Conservation (phyloP, 2,888 invertebrate species). For the Xestia xanthographa region DNA sequence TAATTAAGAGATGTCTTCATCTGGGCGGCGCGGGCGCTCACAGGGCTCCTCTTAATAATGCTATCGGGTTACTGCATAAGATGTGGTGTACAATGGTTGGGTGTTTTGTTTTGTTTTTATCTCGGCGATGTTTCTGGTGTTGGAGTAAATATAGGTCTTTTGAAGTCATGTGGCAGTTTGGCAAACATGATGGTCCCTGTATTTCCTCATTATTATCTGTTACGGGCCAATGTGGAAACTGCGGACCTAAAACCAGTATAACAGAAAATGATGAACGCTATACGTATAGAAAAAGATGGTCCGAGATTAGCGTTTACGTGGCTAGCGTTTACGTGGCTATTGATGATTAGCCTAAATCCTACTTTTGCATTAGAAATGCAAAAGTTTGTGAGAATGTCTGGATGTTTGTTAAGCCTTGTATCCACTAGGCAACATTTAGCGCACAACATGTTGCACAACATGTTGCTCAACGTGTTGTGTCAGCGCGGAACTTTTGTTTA, state of each 20-base stretch:
- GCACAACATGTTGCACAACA: no score
- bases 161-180: slow-evolving; percentile 18
- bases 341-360: neutral
- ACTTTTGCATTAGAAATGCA: no score
- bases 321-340: neutral
- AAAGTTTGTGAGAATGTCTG: no score
- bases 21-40: slow-evolving; percentile 55
- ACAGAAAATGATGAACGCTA: neutral
- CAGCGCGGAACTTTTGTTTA: no score
- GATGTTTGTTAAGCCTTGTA: no score
- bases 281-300: neutral
- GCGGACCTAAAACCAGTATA: neutral
- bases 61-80: slow-evolving; percentile 66
- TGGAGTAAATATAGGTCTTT: slow-evolving; percentile 24
- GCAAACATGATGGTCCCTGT: neutral
- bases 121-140: slow-evolving; percentile 19
- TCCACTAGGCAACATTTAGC: no score
- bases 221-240: neutral
- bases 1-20: slow-evolving; percentile 68
- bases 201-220: slow-evolving; percentile 5
- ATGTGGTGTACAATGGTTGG: slow-evolving; percentile 49
- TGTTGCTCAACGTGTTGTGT: no score
- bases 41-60: slow-evolving; percentile 64
- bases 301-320: no score
- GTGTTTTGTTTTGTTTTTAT: slow-evolving; percentile 38